Evolutionary conservation across 2,888 invertebrate genomes (phyloP).

Genomic region (Apodemia zela): DNA sequence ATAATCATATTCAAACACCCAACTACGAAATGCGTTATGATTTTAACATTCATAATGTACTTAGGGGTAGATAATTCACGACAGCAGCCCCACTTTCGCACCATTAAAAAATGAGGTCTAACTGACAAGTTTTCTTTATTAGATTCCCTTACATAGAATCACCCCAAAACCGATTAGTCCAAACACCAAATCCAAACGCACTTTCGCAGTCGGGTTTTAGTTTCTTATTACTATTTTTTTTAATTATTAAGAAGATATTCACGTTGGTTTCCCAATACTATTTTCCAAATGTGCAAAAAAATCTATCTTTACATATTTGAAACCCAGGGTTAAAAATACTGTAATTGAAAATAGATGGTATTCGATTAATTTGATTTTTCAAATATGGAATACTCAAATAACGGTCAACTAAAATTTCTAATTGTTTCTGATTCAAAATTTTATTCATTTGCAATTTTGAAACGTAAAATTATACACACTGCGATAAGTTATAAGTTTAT

Average conservation of each 20-base stretch:
- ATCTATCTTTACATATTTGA: background rate
- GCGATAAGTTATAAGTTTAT: too few species aligned
- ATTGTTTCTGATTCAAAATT: background rate
- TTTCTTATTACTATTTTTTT: background rate
- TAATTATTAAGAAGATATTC: background rate
- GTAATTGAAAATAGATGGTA: background rate
- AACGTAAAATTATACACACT: background rate
- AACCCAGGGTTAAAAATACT: background rate
- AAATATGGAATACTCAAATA: too few species aligned
- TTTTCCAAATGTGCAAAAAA: background rate
- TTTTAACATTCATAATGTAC: too few species aligned
- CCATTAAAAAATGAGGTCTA: too few species aligned
- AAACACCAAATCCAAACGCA: background rate
- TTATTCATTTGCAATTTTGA: background rate
- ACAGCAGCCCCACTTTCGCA: too few species aligned
- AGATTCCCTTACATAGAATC: background rate
- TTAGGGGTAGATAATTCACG: too few species aligned
- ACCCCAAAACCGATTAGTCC: background rate
- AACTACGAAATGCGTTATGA: background rate
- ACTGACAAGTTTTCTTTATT: background rate
- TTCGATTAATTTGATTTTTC: too few species aligned
- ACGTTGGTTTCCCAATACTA: background rate
- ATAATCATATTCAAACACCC: background rate
- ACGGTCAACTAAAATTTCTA: too few species aligned
- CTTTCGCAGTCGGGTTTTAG: background rate